phyloP scores from a whole-genome alignment of 1,140 invertebrate genomes.

The Venturia canescens region DNA sequence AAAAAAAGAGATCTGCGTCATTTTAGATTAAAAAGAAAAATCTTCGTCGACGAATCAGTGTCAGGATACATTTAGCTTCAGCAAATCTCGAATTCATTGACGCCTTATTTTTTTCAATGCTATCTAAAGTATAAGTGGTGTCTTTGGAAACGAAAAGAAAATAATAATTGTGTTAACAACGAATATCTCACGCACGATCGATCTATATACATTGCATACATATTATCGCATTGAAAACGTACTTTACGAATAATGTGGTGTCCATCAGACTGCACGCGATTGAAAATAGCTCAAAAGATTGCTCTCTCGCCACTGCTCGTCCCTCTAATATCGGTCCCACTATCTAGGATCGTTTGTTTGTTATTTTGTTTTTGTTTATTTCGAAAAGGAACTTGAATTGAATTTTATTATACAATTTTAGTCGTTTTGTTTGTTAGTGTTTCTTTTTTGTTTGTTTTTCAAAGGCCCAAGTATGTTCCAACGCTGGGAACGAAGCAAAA shows the following conservation, averaged over 20 bases:
- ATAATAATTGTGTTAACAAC: neutral
- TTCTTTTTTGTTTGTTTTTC: neutral
- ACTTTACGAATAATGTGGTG: slow-evolving; percentile 45
- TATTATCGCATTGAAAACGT: slow-evolving; percentile 61
- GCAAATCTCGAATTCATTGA: too few relatives aligned
- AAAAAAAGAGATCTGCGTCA: too few relatives aligned
- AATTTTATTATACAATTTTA: slow-evolving; percentile 57
- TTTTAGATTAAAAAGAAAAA: too few relatives aligned
- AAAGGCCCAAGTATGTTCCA: neutral
- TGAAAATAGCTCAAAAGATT: slow-evolving; percentile 67
- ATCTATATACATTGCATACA: slow-evolving; percentile 45
- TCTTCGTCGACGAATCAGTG: too few relatives aligned
- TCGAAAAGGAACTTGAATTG: slow-evolving; percentile 70
- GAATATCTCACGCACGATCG: neutral
- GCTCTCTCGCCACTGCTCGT: slow-evolving; percentile 57
- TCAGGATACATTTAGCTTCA: too few relatives aligned
- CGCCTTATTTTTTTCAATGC: too few relatives aligned
- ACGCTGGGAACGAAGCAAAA: slow-evolving; percentile 34
- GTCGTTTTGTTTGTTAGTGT: neutral
- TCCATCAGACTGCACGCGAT: slow-evolving; percentile 62
- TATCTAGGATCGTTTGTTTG: slow-evolving; percentile 50
- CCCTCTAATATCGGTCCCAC: slow-evolving; percentile 33
- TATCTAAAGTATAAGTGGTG: too few relatives aligned
- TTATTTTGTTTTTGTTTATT: slow-evolving; percentile 46
- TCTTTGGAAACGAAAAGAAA: too few relatives aligned